Evolutionary conservation across 1,140 invertebrate species (phyloP).

Genomic region (Tetramorium simillimum): DNA sequence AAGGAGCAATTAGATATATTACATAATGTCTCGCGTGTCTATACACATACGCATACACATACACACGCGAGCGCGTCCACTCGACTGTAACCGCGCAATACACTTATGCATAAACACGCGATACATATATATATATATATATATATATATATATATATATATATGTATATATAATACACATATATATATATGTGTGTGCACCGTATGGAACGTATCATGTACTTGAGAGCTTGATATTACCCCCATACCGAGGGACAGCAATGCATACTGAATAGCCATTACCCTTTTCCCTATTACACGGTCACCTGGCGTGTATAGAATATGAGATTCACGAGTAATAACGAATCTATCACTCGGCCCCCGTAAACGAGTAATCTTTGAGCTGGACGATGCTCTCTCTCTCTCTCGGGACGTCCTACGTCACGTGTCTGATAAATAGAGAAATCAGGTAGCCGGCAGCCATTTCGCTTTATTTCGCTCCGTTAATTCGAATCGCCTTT

Average conservation of each 20-base stretch:
- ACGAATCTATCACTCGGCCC: conserved; percentile 80
- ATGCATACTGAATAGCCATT: conserved; percentile 84
- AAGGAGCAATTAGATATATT: conserved; percentile 26
- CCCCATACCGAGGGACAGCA: conserved; percentile 79
- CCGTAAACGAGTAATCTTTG: conserved; percentile 57
- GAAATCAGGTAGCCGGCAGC: neutral
- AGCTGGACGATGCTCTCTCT: neutral
- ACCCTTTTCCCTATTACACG: conserved; percentile 81
- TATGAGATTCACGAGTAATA: conserved; percentile 81
- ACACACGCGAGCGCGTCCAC: conserved; percentile 62
- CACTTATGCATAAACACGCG: conserved; percentile 31
- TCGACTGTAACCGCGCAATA: conserved; percentile 50
- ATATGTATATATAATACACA: no score
- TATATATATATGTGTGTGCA: conserved; percentile 43
- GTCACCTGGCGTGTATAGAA: conserved; percentile 81
- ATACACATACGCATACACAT: conserved; percentile 12
- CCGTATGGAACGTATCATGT: conserved; percentile 77
- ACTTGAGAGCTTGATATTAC: conserved; percentile 78
- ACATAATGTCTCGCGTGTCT: neutral
- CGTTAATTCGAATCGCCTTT: neutral
- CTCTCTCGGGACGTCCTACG: neutral
- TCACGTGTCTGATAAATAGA: neutral
- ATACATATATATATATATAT: neutral
- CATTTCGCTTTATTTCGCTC: neutral
- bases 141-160: no score